phyloP scores from a whole-genome alignment of 2,888 invertebrate genomes.

The Drosophila mimica region DNA sequence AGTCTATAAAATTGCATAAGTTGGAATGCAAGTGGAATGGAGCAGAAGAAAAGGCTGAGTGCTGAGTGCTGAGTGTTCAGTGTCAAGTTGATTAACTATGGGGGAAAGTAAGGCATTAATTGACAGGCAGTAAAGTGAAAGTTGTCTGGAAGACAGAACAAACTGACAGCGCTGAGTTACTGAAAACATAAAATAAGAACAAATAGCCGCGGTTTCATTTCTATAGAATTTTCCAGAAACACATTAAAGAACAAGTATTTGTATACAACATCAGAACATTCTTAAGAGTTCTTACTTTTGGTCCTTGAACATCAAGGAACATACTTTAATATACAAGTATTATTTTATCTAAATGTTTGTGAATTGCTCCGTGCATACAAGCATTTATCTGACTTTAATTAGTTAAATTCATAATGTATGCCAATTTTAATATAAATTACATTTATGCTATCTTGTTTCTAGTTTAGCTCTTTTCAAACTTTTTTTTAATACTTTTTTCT shows the following conservation, averaged over 20 bases:
- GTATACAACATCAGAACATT: background rate
- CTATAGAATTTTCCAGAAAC: background rate
- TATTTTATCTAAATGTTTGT: background rate
- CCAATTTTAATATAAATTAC: conserved; percentile 29
- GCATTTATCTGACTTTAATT: background rate
- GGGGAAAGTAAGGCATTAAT: conserved; percentile 29
- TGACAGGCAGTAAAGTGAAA: conserved; percentile 17
- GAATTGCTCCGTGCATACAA: background rate
- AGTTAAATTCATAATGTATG: background rate
- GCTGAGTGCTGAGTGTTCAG: background rate
- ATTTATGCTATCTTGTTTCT: conserved; percentile 27
- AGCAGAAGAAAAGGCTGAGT: background rate
- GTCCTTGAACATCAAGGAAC: background rate
- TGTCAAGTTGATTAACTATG: conserved; percentile 7
- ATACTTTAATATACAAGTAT: background rate
- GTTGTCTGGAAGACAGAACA: background rate
- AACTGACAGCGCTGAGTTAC: background rate
- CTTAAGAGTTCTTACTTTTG: background rate
- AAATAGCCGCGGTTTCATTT: background rate
- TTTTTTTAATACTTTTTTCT: conserved; percentile 33
- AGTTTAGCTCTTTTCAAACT: conserved; percentile 12
- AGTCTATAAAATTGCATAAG: conserved; percentile 58
- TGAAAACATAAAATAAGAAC: background rate
- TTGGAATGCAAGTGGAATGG: conserved; percentile 9
- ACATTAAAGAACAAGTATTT: background rate